phyloP scores from a whole-genome alignment of 30 jellyfish, hydroid and myxozoan genomes.

The Mastigias papua region DNA sequence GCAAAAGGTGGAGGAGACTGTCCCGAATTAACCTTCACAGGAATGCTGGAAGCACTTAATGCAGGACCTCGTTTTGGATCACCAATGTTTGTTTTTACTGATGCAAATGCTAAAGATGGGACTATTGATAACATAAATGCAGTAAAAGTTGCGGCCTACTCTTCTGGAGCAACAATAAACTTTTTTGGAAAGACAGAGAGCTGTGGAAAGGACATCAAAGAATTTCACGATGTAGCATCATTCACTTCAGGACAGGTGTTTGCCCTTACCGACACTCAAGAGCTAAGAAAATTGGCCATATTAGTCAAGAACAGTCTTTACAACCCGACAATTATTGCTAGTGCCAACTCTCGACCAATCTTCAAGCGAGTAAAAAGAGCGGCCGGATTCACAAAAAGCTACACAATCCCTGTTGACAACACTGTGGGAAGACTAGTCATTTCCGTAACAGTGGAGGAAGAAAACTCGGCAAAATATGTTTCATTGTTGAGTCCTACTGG shows the following conservation, averaged over 20 bases:
- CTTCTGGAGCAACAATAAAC: slow-evolving; percentile 85
- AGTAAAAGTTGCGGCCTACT: slow-evolving; percentile 82
- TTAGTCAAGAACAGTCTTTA: slow-evolving; percentile 69
- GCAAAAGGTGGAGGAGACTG: slow-evolving; percentile 96
- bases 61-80: slow-evolving; percentile 92
- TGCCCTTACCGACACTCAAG: slow-evolving; percentile 75
- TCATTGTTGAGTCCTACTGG: slow-evolving; percentile 62
- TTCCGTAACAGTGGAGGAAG: slow-evolving; percentile 63
- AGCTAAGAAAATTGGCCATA: slow-evolving; percentile 54
- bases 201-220: slow-evolving; percentile 79
- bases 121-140: slow-evolving; percentile 77
- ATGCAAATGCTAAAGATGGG: slow-evolving; percentile 91
- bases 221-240: slow-evolving; percentile 86
- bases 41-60: slow-evolving; percentile 89
- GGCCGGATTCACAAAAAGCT: slow-evolving; percentile 6
- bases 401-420: slow-evolving; percentile 76
- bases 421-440: slow-evolving; percentile 67
- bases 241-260: slow-evolving; percentile 93
- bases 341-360: slow-evolving; percentile 52
- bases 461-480: slow-evolving; percentile 51
- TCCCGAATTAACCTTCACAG: slow-evolving; percentile 89
- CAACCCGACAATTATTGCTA: slow-evolving; percentile 68
- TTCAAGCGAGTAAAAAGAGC: slow-evolving; percentile 47
- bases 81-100: slow-evolving; percentile 94
- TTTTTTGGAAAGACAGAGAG: slow-evolving; percentile 84